Conservation (phyloP, 1,140 invertebrate species). For the Laupala kohalensis region DNA sequence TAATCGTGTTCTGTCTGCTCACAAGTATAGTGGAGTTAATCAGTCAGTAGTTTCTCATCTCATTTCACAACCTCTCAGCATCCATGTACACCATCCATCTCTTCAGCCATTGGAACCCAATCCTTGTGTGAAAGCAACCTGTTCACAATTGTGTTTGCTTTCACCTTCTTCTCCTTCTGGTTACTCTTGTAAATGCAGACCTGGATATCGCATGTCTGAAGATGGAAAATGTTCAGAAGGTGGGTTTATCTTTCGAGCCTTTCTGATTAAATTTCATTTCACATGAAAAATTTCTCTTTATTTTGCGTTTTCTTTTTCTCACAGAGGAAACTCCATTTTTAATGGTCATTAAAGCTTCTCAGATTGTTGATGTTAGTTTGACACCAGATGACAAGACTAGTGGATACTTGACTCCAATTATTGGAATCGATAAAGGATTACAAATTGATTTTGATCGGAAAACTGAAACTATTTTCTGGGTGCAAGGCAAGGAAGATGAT, state of each 20-base stretch:
- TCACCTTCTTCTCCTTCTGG: slow-evolving; percentile 53
- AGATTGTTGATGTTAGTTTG: slow-evolving; percentile 72
- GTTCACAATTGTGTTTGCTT: slow-evolving; percentile 84
- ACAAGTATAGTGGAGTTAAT: slow-evolving; percentile 82
- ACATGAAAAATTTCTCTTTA: neutral
- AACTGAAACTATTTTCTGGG: slow-evolving; percentile 70
- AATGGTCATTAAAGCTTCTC: slow-evolving; percentile 79
- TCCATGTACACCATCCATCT: slow-evolving; percentile 86
- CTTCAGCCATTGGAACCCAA: slow-evolving; percentile 69
- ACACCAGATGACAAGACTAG: slow-evolving; percentile 58
- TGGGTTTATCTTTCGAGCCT: too few species aligned
- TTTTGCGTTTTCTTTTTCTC: slow-evolving; percentile 7
- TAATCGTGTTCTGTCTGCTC: slow-evolving; percentile 73
- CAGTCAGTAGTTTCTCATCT: slow-evolving; percentile 87
- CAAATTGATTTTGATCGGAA: slow-evolving; percentile 86
- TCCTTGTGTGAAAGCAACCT: slow-evolving; percentile 66
- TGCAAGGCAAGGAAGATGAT: slow-evolving; percentile 58
- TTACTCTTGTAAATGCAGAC: slow-evolving; percentile 81
- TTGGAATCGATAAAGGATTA: slow-evolving; percentile 77
- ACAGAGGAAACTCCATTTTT: slow-evolving; percentile 73
- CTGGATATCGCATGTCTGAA: slow-evolving; percentile 58
- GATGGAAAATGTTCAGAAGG: slow-evolving; percentile 62
- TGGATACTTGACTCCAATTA: slow-evolving; percentile 73
- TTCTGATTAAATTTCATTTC: neutral
- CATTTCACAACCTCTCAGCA: slow-evolving; percentile 85